Evolutionary conservation across 2,113 vertebrate genomes (phyloP), one percentile per base, ranked within the genome.

Genomic region (Myanophis thanlyinensis): DNA sequence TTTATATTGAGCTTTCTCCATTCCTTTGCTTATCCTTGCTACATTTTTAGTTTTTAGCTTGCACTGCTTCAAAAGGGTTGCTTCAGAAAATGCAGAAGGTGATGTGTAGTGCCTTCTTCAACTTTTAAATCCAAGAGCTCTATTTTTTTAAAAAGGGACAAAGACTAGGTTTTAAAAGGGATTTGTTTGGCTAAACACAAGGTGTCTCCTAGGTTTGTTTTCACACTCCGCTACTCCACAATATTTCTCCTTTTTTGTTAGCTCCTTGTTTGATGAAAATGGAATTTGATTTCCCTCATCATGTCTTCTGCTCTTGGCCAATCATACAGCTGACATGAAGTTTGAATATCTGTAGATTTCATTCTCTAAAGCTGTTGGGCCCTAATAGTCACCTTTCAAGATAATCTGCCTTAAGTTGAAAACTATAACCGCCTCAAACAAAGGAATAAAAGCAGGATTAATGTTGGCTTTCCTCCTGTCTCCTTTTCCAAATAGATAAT

Each of bases 391-490:
- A 87, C 25, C 47, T 87, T 87, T 91, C 30, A 47, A 44, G n/a
- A 8, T 62, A 44, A 56, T 54, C 35, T 1, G 5, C 84, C 18
- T 40, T 25, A 11, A 46, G 5, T 89, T 22, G 35, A 73, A 73
- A 67, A 88, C 18, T 44, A 88, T 27, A 30, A 35, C n/a, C 22
- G 23, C n/a, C 53, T 59, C 40, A 51, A 80, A 67, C 44, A n/a
- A 51, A 80, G 18, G 73, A 44, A 80, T 80, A 80, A 80, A 80
- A 35, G 35, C 73, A 44, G 73, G 73, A 44, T 44, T 80, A 52
- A 20, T 88, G 85, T 92, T 51, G n/a, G 86, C 91, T 92, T 94
- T 30, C 87, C 22, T 46, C 94, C n/a, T 52, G 4, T 40, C 25
- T 90, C 25, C 13, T 88, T n/a, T 87, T 87, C 13, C 30, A 52